Percentiles rank a stretch among this genome's conserved stretches.
Conservation (phyloP, 2,888 invertebrate genomes). For the Ditylenchus weischeri region DNA sequence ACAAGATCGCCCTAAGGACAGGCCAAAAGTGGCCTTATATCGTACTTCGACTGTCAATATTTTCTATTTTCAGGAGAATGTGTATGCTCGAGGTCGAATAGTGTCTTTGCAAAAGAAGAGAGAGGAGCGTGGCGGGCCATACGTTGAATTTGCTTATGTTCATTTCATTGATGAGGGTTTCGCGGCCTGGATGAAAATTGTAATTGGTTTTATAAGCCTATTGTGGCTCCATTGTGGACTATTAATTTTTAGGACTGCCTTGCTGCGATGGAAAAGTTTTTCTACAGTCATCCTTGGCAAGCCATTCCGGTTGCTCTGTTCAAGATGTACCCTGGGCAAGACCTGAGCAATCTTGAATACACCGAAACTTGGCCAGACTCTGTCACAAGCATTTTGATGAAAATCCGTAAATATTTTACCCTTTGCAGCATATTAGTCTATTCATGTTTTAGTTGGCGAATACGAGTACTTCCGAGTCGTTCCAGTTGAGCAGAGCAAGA, state of each 20-base stretch:
- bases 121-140: not conserved
- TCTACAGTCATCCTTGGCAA: slow-evolving; percentile 27
- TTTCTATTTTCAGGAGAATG: slow-evolving; percentile 7
- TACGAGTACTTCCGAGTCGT: slow-evolving; percentile 17
- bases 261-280: slow-evolving; percentile 19
- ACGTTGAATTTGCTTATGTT: slow-evolving; percentile 15
- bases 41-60: too few species aligned
- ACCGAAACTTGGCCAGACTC: slow-evolving; percentile 5
- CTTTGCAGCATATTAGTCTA: too few species aligned
- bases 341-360: slow-evolving; percentile 4
- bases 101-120: not conserved
- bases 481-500: slow-evolving; percentile 12
- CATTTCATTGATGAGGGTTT: slow-evolving; percentile 29
- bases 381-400: not conserved
- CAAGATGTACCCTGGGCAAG: slow-evolving; percentile 8
- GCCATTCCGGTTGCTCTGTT: slow-evolving; percentile 25
- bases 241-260: slow-evolving; percentile 21
- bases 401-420: not conserved
- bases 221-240: too few species aligned
- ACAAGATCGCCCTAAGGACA: too few species aligned
- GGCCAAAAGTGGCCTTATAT: too few species aligned
- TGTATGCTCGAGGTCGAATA: slow-evolving; percentile 24
- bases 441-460: not conserved
- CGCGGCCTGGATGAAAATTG: slow-evolving; percentile 19
- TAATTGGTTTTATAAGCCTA: not conserved